These are phyloP conservation scores for Artemia sinica DNA, from an alignment of 2,888 invertebrate genomes.

Conservation along the genomic window DNA sequence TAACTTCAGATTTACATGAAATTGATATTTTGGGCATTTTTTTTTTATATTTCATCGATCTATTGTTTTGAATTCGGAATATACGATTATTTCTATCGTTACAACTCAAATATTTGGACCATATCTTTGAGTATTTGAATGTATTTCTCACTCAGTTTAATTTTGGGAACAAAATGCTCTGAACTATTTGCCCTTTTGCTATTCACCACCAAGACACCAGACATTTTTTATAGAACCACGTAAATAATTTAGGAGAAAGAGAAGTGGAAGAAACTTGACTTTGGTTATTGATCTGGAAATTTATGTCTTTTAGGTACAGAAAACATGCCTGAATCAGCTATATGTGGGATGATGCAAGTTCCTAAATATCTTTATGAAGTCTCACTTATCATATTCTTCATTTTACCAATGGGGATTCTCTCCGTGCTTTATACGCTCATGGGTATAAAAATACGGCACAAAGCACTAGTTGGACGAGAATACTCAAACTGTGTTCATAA, in stretches of 20 bases:
- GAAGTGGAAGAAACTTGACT: background rate
- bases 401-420: constrained; percentile 53
- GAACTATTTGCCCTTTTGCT: too few relatives aligned
- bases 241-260: background rate
- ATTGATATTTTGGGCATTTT: too few relatives aligned
- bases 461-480: constrained; percentile 31
- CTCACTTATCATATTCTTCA: constrained; percentile 64
- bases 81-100: too few relatives aligned
- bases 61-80: too few relatives aligned
- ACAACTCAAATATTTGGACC: too few relatives aligned
- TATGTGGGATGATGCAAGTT: constrained; percentile 49
- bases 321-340: constrained; percentile 46
- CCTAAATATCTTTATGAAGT: constrained; percentile 56
- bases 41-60: too few relatives aligned
- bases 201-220: too few relatives aligned
- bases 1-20: too few relatives aligned
- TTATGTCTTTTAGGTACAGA: constrained; percentile 13
- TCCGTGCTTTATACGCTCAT: constrained; percentile 59
- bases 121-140: too few relatives aligned
- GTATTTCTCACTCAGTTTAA: too few relatives aligned
- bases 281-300: constrained; percentile 5
- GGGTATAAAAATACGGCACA: constrained; percentile 32
- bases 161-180: too few relatives aligned
- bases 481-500: constrained; percentile 34
- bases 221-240: too few relatives aligned